A percentile compares a stretch with the other conserved stretches of the same genome.
Evolutionary conservation across 2,113 vertebrate species (phyloP).

Genomic region (Charina bottae): DNA sequence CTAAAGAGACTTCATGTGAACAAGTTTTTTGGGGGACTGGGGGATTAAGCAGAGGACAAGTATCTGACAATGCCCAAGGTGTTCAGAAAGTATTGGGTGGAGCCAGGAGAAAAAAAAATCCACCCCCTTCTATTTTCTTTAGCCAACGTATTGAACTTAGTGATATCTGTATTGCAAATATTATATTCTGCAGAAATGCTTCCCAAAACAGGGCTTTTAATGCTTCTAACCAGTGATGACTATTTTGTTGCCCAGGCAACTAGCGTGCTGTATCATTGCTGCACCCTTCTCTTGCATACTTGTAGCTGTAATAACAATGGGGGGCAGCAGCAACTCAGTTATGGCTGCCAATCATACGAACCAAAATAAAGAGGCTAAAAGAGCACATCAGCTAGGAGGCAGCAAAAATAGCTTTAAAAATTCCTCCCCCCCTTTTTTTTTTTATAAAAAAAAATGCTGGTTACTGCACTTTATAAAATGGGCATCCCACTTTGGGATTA

Average conservation of each 20-base stretch:
- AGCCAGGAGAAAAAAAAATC: background rate
- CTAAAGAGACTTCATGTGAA: background rate
- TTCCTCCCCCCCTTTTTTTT: background rate
- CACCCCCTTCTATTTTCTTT: background rate
- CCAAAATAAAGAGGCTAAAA: conserved; percentile 29
- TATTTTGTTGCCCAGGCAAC: conserved; percentile 60
- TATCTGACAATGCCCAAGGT: background rate
- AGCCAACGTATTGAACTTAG: background rate
- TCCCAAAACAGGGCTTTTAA: background rate
- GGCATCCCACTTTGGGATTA: background rate
- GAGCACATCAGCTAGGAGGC: background rate
- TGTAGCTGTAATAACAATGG: conserved; percentile 45
- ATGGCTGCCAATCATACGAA: conserved; percentile 54
- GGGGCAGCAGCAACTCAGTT: conserved; percentile 54
- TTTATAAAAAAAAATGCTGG: conserved; percentile 2
- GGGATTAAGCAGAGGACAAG: background rate
- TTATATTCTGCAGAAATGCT: conserved; percentile 10
- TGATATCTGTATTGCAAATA: background rate
- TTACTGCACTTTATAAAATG: conserved; percentile 4
- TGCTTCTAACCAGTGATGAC: conserved; percentile 37
- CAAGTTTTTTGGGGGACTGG: background rate
- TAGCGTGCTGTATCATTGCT: background rate
- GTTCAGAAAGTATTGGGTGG: background rate
- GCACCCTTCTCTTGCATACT: conserved; percentile 26
- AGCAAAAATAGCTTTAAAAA: background rate